Evolutionary conservation across 2,797 vertebrate genomes (phyloP).

Genomic region (Pseudopleuronectes americanus): DNA sequence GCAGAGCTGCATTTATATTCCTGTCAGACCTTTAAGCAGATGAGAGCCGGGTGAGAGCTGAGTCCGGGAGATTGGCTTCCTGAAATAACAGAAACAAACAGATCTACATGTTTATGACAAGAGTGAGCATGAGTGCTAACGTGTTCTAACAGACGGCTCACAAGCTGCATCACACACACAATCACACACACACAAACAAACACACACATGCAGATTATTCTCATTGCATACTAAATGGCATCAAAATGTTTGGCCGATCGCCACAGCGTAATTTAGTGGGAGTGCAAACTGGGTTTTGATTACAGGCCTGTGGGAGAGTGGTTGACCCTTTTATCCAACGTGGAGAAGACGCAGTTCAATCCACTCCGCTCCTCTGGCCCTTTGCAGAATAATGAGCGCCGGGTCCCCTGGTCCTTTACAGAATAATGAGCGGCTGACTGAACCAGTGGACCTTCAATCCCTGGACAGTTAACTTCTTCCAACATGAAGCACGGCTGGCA

Average conservation of each 20-base stretch:
- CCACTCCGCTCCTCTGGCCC: constrained; percentile 48
- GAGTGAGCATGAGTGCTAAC: neutral
- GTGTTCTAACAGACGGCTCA: constrained; percentile 18
- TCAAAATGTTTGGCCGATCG: constrained; percentile 35
- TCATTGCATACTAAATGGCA: constrained; percentile 36
- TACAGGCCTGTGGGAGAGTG: constrained; percentile 55
- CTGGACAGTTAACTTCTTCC: constrained; percentile 62
- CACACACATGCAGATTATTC: neutral
- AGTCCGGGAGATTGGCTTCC: constrained; percentile 45
- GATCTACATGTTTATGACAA: constrained; percentile 22
- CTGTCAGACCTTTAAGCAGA: constrained; percentile 36
- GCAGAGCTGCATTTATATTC: constrained; percentile 43
- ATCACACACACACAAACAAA: constrained; percentile 13
- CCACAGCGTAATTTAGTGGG: constrained; percentile 57
- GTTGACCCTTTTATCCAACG: constrained; percentile 58
- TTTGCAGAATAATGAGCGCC: constrained; percentile 67
- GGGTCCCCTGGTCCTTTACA: constrained; percentile 53
- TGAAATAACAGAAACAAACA: constrained; percentile 51
- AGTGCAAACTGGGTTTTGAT: constrained; percentile 67
- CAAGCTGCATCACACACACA: constrained; percentile 1
- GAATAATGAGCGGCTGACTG: constrained; percentile 68
- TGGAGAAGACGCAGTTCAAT: constrained; percentile 42
- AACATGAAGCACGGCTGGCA: constrained; percentile 56
- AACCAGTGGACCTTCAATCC: constrained; percentile 57
- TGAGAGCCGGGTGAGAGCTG: constrained; percentile 40